Base-by-base conservation (phyloP, 2,113 vertebrate species). In the Myanophis thanlyinensis region DNA sequence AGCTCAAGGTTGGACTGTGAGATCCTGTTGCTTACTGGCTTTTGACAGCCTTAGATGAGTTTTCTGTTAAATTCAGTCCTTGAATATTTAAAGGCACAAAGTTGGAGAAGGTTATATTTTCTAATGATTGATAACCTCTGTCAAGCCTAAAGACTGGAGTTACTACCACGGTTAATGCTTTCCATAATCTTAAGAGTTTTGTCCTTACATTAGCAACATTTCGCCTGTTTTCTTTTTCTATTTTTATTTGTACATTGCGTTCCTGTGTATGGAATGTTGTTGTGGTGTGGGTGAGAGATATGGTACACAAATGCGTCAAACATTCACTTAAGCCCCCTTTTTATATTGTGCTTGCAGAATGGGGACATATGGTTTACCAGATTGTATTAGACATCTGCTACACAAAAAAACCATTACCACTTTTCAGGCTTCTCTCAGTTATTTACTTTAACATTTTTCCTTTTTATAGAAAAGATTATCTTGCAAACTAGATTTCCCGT, bases 361-460 rank as follows among this genome's bases (percentile, higher is more conserved):
- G 94, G 85, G 56, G 6, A 89, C 91, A 27, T 92, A 54, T 89
- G 49, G 92, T n/a, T 84, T 44, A 95, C 91, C 96, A 91, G 93
- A 94, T 96, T 96, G 95, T 92, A 52, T 95, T 95, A 96, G 95
- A 95, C 96, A 97, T 97, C 96, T 97, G 96, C 85, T 92, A 85
- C 44, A 40, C 92, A 73, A 85, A 53, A 95, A 97, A 94, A 89
- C 94, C 6, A 40, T 95, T 73, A 91, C 86, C 93, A 94, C 93
- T 96, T 96, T 94, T 46, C 95, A 95, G 96, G 95, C 40, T 96
- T 96, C 95, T 96, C 95, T 97, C 94, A 97, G 95, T 97, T 97
- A 96, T 96, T 97, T 97, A 96, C 96, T 97, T 96, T 96, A 97
- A 96, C 96, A 95, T 95, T 96, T 94, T 95, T 93, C 93, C 94